Evolutionary conservation across 1,140 invertebrate genomes (phyloP).

Genomic region (Drosophila pallidifrons): DNA sequence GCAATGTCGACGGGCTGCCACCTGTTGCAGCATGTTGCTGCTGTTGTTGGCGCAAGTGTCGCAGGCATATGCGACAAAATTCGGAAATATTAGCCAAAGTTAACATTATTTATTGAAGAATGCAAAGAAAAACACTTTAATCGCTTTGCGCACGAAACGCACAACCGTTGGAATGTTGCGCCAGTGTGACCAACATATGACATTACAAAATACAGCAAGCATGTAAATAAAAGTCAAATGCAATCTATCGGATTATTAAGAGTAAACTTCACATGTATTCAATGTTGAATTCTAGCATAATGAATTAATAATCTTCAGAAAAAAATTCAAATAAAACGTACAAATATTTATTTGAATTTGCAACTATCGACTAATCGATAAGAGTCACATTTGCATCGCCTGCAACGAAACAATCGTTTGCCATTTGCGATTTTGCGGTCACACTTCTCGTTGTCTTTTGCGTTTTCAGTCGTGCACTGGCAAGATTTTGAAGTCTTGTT

Average conservation of each 20-base stretch:
- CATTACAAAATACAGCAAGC: too few relatives aligned
- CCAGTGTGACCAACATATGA: constrained; percentile 21
- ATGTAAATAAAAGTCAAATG: too few relatives aligned
- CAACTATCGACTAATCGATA: neutral
- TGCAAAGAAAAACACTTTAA: constrained; percentile 21
- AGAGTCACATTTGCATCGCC: neutral
- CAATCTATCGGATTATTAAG: too few relatives aligned
- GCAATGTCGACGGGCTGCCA: constrained; percentile 20
- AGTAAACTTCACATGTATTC: too few relatives aligned
- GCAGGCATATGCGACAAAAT: constrained; percentile 74
- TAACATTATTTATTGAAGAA: constrained; percentile 44
- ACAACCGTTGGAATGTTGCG: constrained; percentile 21
- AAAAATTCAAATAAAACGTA: neutral
- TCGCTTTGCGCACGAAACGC: constrained; percentile 46
- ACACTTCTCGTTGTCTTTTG: constrained; percentile 23
- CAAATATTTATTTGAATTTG: neutral
- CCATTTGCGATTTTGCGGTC: constrained; percentile 5
- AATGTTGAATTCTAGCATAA: too few relatives aligned
- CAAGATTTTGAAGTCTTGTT: constrained; percentile 3
- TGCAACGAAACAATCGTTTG: neutral
- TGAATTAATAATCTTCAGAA: too few relatives aligned
- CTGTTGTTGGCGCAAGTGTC: constrained; percentile 56
- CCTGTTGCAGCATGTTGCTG: constrained; percentile 6
- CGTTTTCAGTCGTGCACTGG: constrained; percentile 15
- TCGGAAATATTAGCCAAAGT: constrained; percentile 62